These are phyloP conservation scores for Actinia equina DNA, from an alignment of 64 coral and sea anemone species.

Conservation along the genomic window DNA sequence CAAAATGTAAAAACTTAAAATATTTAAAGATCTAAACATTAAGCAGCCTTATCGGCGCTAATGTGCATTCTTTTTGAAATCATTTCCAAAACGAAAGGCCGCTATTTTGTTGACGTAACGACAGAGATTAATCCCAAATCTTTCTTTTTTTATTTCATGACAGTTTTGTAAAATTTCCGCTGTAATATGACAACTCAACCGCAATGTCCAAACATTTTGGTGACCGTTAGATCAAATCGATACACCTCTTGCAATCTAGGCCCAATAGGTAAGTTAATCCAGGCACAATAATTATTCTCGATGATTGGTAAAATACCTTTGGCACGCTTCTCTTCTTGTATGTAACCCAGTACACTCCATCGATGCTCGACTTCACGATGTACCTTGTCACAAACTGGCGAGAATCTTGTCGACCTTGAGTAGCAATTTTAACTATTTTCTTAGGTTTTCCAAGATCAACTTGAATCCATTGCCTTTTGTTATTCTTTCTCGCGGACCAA, in stretches of 20 bases:
- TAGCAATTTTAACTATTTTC: slow-evolving; percentile 44
- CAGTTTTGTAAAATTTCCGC: too few species aligned
- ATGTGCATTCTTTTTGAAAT: background rate
- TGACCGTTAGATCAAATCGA: too few species aligned
- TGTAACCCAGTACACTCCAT: slow-evolving; percentile 27
- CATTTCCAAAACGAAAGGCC: too few species aligned
- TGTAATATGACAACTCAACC: too few species aligned
- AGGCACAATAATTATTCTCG: background rate
- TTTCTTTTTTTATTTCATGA: too few species aligned
- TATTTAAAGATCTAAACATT: too few species aligned
- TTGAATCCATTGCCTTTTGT: slow-evolving; percentile 53
- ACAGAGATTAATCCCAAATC: too few species aligned
- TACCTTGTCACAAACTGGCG: slow-evolving; percentile 50
- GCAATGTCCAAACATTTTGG: too few species aligned
- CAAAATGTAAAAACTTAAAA: too few species aligned
- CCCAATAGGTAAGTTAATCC: background rate
- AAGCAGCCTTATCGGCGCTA: too few species aligned
- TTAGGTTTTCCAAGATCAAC: slow-evolving; percentile 42
- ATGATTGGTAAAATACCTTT: slow-evolving; percentile 6
- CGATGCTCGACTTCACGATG: slow-evolving; percentile 21
- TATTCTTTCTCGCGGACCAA: slow-evolving; percentile 32
- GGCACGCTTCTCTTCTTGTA: slow-evolving; percentile 12
- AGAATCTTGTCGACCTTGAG: slow-evolving; percentile 45
- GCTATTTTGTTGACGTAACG: too few species aligned
- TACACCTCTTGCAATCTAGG: too few species aligned